A percentile compares a stretch with the other conserved stretches of the same genome.
phyloP scores from a whole-genome alignment of 2,797 vertebrate genomes.

The Spinus pinus region DNA sequence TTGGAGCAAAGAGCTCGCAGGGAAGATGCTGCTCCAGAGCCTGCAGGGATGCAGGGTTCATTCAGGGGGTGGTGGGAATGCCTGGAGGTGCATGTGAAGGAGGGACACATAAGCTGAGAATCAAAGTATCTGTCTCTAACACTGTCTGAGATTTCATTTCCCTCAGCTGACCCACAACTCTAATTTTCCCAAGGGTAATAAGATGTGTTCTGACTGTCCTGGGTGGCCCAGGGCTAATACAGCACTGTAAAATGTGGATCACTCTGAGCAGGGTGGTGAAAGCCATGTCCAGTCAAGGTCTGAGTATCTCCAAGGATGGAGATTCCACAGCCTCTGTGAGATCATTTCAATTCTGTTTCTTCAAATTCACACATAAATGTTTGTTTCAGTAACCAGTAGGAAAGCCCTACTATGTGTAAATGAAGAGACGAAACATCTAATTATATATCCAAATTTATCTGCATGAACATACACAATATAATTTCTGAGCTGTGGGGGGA shows the following conservation, averaged over 20 bases:
- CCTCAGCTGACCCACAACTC: not conserved
- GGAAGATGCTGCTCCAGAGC: not conserved
- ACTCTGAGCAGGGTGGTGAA: not conserved
- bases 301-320: not conserved
- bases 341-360: not conserved
- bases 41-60: not conserved
- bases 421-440: not conserved
- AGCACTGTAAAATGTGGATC: not conserved
- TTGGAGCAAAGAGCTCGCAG: fast-evolving
- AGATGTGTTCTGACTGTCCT: not conserved
- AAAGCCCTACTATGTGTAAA: conserved; percentile 37
- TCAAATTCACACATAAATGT: not conserved
- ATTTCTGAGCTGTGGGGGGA: not conserved
- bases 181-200: not conserved
- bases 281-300: not conserved
- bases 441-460: conserved; percentile 43
- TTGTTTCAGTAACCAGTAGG: not conserved
- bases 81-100: not conserved
- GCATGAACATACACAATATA: conserved; percentile 3
- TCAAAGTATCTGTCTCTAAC: not conserved
- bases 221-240: not conserved
- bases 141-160: not conserved
- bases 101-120: not conserved
- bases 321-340: not conserved
- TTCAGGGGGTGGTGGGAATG: not conserved